phyloP scores from a whole-genome alignment of 2,113 vertebrate genomes.

The Zeus faber region DNA sequence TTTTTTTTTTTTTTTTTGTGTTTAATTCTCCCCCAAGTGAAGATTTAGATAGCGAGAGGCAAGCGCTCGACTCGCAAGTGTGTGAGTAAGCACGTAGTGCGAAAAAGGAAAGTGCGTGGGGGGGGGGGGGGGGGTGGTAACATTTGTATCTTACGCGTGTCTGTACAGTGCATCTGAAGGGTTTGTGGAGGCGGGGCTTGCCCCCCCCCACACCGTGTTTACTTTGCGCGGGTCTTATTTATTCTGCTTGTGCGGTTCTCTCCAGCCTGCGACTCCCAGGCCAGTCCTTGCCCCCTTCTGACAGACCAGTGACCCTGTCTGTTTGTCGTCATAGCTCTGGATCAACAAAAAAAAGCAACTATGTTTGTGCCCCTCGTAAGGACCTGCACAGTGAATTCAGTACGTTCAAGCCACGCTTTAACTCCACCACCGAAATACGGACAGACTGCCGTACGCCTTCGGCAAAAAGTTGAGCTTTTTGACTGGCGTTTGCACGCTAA shows the following conservation, averaged over 20 bases:
- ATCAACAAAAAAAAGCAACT: slow-evolving; percentile 13
- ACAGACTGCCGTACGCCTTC: slow-evolving; percentile 9
- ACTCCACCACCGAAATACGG: neutral
- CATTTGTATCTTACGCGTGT: too few relatives aligned
- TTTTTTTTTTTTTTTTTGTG: neutral
- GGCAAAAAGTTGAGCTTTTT: slow-evolving; percentile 28
- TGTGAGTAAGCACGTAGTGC: slow-evolving; percentile 19
- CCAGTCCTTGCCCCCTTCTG: slow-evolving; percentile 30
- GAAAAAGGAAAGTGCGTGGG: slow-evolving; percentile 7
- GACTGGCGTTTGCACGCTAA: slow-evolving; percentile 25
- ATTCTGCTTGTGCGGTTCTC: slow-evolving; percentile 31
- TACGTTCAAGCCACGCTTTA: too few relatives aligned
- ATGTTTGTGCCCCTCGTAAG: slow-evolving; percentile 4
- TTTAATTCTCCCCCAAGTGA: slow-evolving; percentile 64
- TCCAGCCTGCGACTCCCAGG: slow-evolving; percentile 28
- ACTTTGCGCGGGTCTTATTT: slow-evolving; percentile 37
- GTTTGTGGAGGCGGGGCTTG: slow-evolving; percentile 9
- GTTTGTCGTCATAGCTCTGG: slow-evolving; percentile 33
- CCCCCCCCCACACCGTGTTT: slow-evolving; percentile 28
- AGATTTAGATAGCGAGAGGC: slow-evolving; percentile 56
- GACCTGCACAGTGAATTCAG: slow-evolving; percentile 20
- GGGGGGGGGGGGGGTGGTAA: neutral
- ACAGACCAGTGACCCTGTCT: slow-evolving; percentile 51
- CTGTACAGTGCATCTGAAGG: slow-evolving; percentile 5
- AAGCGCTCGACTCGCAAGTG: slow-evolving; percentile 23